These are phyloP conservation scores for Cyprinella venusta DNA, from an alignment of 2,797 vertebrate species.

Conservation along the genomic window DNA sequence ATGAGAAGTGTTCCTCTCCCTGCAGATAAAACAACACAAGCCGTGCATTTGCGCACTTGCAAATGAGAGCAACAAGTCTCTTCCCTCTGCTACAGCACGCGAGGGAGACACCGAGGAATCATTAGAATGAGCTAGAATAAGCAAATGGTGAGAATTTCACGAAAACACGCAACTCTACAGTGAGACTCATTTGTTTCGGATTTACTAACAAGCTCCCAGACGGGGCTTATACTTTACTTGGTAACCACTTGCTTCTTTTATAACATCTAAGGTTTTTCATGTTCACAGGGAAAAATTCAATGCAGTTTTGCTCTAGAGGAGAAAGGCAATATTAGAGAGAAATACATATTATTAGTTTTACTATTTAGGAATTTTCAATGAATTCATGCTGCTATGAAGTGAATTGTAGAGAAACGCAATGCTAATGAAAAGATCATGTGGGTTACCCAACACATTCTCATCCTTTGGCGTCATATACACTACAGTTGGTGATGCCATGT, in stretches of 20 bases:
- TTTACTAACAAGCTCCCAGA: constrained; percentile 53
- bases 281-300: constrained; percentile 37
- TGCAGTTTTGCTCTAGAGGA: constrained; percentile 26
- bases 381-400: neutral
- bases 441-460: neutral
- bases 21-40: constrained; percentile 50
- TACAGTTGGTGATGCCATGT: too few relatives aligned
- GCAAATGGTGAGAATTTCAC: constrained; percentile 47
- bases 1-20: constrained; percentile 50
- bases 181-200: constrained; percentile 47
- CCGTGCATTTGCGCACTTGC: constrained; percentile 5
- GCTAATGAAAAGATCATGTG: neutral
- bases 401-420: neutral
- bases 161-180: constrained; percentile 42
- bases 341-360: neutral
- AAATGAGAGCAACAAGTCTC: constrained; percentile 51
- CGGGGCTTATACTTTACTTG: constrained; percentile 36
- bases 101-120: constrained; percentile 41
- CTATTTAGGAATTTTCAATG: neutral
- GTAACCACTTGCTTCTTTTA: constrained; percentile 46
- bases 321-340: neutral
- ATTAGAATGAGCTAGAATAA: constrained; percentile 47
- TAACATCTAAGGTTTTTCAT: constrained; percentile 32
- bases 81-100: neutral
- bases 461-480: too few relatives aligned